phyloP scores from a whole-genome alignment of 2,888 invertebrate genomes.

The Drosophila vallismaia region DNA sequence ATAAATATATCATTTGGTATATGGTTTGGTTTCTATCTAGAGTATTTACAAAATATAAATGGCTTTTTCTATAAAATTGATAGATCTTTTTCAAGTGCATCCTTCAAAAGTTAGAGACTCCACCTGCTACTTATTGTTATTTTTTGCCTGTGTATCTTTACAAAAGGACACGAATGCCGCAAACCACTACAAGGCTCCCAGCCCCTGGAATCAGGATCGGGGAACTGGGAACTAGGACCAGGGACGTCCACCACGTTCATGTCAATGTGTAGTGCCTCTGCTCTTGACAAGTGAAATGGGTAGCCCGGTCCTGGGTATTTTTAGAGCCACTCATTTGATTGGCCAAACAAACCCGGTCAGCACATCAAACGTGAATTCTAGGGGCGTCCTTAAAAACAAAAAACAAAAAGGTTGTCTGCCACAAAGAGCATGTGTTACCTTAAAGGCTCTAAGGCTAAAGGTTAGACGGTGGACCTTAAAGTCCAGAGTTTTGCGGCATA shows the following conservation, averaged over 20 bases:
- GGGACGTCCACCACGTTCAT: not conserved
- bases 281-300: conserved; percentile 54
- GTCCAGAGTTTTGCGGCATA: conserved; percentile 30
- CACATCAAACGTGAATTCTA: conserved; percentile 39
- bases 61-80: no score
- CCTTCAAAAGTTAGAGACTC: not conserved
- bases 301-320: conserved; percentile 31
- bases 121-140: not conserved
- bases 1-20: no score
- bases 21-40: no score
- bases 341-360: conserved; percentile 30
- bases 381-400: conserved; percentile 7
- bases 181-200: conserved; percentile 1
- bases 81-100: not conserved
- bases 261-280: conserved; percentile 32
- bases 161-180: conserved; percentile 41
- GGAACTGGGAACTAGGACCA: not conserved
- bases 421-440: not conserved
- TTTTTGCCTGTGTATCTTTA: conserved; percentile 6
- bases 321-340: conserved; percentile 39
- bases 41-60: no score
- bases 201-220: conserved; percentile 4
- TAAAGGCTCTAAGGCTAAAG: conserved; percentile 8
- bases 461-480: conserved; percentile 15
- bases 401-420: not conserved